phyloP scores from a whole-genome alignment of 1,140 invertebrate genomes.

The Heliconius himera region DNA sequence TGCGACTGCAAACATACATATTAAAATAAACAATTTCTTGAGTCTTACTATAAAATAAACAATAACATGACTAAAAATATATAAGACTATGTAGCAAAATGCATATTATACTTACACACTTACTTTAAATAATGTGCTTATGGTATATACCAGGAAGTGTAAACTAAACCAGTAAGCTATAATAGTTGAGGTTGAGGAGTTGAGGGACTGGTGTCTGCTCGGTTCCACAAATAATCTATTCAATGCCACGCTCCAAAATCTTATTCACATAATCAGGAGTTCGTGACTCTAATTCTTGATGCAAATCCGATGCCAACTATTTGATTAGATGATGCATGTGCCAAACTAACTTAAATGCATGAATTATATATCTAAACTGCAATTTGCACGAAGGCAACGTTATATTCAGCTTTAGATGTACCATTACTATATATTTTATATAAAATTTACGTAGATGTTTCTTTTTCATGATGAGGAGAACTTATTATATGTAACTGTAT shows the following conservation, averaged over 20 bases:
- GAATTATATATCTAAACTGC: not conserved
- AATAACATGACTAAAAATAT: not conserved
- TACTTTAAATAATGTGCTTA: not conserved
- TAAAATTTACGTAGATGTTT: too few relatives aligned
- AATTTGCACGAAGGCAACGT: not conserved
- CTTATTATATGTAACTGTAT: too few relatives aligned
- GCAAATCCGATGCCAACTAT: slow-evolving; percentile 65
- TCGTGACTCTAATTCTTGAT: slow-evolving; percentile 63
- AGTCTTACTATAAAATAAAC: not conserved
- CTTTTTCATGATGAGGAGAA: too few relatives aligned
- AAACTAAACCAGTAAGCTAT: slow-evolving; percentile 21
- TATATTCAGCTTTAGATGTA: not conserved
- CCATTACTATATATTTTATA: not conserved
- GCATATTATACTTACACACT: not conserved
- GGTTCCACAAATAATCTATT: slow-evolving; percentile 31
- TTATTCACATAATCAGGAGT: slow-evolving; percentile 69
- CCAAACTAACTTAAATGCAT: slow-evolving; percentile 21
- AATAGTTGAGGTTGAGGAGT: not conserved
- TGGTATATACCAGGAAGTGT: not conserved
- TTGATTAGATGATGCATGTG: slow-evolving; percentile 43
- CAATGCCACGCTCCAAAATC: slow-evolving; percentile 50
- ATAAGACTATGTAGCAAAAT: not conserved
- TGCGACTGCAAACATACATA: too few relatives aligned
- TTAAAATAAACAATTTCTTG: too few relatives aligned
- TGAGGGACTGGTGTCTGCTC: slow-evolving; percentile 18